Evolutionary conservation across 2,113 vertebrate species (phyloP).

Genomic region (Accipiter virgatus): DNA sequence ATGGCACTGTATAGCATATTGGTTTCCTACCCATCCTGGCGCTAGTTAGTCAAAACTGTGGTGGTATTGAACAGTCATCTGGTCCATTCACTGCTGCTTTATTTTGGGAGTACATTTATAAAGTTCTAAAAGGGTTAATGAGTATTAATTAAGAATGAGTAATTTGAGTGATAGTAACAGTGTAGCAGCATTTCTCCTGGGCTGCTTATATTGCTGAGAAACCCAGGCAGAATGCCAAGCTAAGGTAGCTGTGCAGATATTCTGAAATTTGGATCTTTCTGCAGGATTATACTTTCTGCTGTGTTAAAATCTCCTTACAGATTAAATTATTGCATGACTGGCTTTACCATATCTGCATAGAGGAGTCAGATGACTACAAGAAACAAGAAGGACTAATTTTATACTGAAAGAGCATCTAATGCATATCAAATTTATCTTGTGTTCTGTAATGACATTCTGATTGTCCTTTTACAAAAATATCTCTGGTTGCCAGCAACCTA

Average conservation of each 20-base stretch:
- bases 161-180: neutral
- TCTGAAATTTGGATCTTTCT: neutral
- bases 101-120: neutral
- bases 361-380: neutral
- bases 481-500: neutral
- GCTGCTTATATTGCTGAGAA: neutral
- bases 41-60: neutral
- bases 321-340: neutral
- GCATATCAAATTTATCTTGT: neutral
- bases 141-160: neutral
- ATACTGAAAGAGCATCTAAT: neutral
- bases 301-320: neutral
- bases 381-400: neutral
- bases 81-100: neutral
- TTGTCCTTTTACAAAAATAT: neutral
- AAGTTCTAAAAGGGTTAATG: neutral
- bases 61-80: neutral
- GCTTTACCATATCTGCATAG: neutral
- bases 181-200: neutral
- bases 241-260: neutral
- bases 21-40: rapidly evolving
- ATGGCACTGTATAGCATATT: no score
- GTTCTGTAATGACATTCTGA: neutral
- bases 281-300: neutral
- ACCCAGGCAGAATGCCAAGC: neutral